phyloP scores from a whole-genome alignment of 2,888 invertebrate genomes.

The Diarsia rubi region DNA sequence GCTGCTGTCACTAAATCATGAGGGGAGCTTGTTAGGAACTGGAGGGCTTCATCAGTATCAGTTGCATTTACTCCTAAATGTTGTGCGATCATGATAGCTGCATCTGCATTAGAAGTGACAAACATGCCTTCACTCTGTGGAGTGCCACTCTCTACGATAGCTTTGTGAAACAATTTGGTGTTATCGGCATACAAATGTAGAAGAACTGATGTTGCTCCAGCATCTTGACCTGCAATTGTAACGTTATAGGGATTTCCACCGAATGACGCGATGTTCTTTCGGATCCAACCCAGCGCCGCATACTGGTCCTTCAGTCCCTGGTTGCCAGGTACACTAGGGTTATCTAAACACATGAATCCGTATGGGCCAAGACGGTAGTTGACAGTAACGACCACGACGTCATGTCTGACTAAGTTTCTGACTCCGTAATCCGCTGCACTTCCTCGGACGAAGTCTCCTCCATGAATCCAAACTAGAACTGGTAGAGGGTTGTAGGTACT shows the following conservation, averaged over 20 bases:
- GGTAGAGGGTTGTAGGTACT: conserved; percentile 81
- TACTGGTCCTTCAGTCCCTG: conserved; percentile 87
- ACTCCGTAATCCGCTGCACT: conserved; percentile 78
- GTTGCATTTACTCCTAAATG: conserved; percentile 81
- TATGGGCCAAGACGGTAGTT: conserved; percentile 87
- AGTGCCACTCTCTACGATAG: conserved; percentile 84
- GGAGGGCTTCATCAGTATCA: conserved; percentile 79
- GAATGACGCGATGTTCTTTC: conserved; percentile 82
- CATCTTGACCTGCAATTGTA: conserved; percentile 84
- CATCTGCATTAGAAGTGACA: conserved; percentile 77
- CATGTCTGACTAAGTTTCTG: conserved; percentile 79
- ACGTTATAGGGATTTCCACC: conserved; percentile 87
- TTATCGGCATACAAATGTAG: conserved; percentile 83
- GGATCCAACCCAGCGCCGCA: conserved; percentile 83
- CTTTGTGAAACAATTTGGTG: conserved; percentile 83
- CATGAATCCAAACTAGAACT: conserved; percentile 86
- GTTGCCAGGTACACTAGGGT: conserved; percentile 83
- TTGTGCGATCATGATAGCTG: conserved; percentile 80
- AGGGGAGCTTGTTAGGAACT: conserved; percentile 76
- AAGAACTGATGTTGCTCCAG: conserved; percentile 83
- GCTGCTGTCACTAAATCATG: conserved; percentile 81
- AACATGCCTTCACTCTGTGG: conserved; percentile 83
- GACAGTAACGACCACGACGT: conserved; percentile 83
- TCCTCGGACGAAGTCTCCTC: conserved; percentile 80
- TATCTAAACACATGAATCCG: conserved; percentile 86